Base-by-base conservation (phyloP, 2,888 invertebrate genomes). In the Pammene aurita region DNA sequence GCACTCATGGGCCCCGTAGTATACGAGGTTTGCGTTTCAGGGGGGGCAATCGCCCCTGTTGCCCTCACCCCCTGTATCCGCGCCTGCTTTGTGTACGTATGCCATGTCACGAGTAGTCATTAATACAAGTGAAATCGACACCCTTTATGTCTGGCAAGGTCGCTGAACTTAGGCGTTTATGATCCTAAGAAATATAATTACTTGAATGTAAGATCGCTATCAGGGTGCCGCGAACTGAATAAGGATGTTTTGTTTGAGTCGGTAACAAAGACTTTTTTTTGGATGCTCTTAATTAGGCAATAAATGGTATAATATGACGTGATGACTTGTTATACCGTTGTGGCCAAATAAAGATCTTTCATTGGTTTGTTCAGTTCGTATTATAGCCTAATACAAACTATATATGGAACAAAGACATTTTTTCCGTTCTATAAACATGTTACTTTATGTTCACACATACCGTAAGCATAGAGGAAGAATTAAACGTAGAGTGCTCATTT, bases 141-240 rank as follows among this genome's bases (percentile, higher is more conserved):
- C 11, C n/a, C 54, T 54, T 50, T 50, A 50, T 26, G 7, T 54
- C 16, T 66, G 70, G 67, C 67, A 72, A 74, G 82, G 81, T 79
- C 80, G 75, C n/a, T 78, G 80, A 83, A 74, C 84, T 75, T 66
- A 68, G 55, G 18, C 50, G 58, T 74, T 76, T 84, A 76, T 75
- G 71, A 84, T 84, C 83, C 83, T 82, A 77, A 76, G 83, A 82
- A 83, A 83, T 81, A 81, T 88, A 89, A 90, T 90, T 89, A 87
- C 80, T 46, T 16, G 46, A 57, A 48, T 42, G 72, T 70, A 41
- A 82, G 89, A 90, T 90, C 73, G 71, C 78, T 85, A 90, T 90
- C 89, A 72, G 38, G 70, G 71, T 72, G 73, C 72, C 74, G 76
- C 72, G 76, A 77, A 81, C 80, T 78, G 84, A 84, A 84, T 82